phyloP scores from a whole-genome alignment of 2,888 invertebrate species.

The Caenorhabditis macrosperma region DNA sequence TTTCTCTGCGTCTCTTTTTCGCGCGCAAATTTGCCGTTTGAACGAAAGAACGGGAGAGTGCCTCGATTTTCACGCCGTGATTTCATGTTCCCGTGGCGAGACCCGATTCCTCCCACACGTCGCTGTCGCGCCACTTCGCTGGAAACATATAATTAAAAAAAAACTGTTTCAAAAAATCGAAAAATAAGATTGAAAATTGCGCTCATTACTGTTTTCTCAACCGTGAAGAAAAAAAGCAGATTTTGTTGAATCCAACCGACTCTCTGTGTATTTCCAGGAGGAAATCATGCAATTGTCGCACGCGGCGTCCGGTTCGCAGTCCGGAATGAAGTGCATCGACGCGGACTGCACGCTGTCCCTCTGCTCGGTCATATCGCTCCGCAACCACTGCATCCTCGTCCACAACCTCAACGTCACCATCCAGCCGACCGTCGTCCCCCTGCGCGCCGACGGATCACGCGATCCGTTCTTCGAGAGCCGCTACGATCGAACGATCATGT shows the following conservation, averaged over 20 bases:
- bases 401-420: background rate
- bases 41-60: too few relatives aligned
- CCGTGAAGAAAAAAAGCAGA: background rate
- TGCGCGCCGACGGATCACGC: background rate
- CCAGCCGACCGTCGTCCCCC: background rate
- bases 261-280: background rate
- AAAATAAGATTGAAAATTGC: too few relatives aligned
- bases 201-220: too few relatives aligned
- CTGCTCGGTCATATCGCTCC: constrained; percentile 12
- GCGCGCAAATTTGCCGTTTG: too few relatives aligned
- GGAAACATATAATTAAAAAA: too few relatives aligned
- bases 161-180: background rate
- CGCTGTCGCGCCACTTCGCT: too few relatives aligned
- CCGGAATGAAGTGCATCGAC: background rate
- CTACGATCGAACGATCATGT: constrained; percentile 30
- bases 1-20: too few relatives aligned
- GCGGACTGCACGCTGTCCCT: background rate
- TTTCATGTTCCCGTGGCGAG: too few relatives aligned
- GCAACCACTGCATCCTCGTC: background rate
- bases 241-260: too few relatives aligned
- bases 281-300: background rate
- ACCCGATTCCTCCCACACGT: too few relatives aligned
- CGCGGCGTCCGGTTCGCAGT: background rate
- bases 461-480: background rate
- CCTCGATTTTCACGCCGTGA: too few relatives aligned